Conservation (phyloP, 2,797 vertebrate genomes). For the Catharus ustulatus region DNA sequence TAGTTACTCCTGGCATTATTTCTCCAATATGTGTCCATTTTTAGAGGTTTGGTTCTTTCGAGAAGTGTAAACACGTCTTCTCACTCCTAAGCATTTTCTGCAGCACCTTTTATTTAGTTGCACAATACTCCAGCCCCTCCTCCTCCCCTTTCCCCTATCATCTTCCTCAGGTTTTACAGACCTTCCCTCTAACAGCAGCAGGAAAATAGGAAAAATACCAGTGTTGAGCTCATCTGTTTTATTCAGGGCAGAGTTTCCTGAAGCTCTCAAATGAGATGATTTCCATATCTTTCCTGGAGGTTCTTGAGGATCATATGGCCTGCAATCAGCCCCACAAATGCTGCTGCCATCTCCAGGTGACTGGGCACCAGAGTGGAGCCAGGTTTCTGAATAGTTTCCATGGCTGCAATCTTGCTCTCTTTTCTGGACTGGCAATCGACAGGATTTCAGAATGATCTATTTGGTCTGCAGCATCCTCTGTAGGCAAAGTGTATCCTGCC, state of each 20-base stretch:
- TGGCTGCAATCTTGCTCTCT: not conserved
- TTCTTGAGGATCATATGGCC: not conserved
- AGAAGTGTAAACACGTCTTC: not conserved
- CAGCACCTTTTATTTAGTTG: not conserved
- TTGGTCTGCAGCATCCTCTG: not conserved
- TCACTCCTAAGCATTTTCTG: not conserved
- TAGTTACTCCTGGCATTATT: not conserved
- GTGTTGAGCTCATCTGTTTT: not conserved
- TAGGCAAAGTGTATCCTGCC: not conserved
- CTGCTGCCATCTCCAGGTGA: rapidly evolving
- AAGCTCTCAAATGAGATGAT: not conserved
- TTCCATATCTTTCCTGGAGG: not conserved
- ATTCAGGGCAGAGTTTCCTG: not conserved
- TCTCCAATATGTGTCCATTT: not conserved
- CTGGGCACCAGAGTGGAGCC: not conserved
- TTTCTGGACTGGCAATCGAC: not conserved
- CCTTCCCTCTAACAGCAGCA: not conserved
- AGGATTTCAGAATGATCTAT: not conserved
- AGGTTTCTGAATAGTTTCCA: not conserved
- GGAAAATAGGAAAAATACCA: not conserved
- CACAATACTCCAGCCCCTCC: not conserved
- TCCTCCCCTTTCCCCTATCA: not conserved
- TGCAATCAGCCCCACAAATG: not conserved
- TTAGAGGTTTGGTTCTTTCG: not conserved
- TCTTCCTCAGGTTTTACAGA: not conserved